Percentiles rank a stretch among this genome's conserved stretches.
phyloP scores from a whole-genome alignment of 64 coral and sea anemone genomes.

The Anthopleura sola region DNA sequence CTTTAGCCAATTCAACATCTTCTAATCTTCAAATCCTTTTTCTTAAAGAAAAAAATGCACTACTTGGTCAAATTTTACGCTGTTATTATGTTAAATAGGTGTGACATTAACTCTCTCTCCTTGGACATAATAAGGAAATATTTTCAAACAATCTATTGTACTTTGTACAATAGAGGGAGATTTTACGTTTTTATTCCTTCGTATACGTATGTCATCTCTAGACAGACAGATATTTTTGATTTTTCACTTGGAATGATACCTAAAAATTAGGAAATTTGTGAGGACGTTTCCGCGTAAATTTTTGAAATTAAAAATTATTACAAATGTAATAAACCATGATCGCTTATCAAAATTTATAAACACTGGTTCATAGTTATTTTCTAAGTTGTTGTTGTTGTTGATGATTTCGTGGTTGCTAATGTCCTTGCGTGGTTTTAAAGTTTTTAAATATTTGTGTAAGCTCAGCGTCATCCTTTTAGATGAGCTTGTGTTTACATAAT shows the following conservation, averaged over 20 bases:
- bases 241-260: background rate
- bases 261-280: no score
- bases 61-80: background rate
- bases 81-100: background rate
- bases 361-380: no score
- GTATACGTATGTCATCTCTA: background rate
- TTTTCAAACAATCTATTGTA: background rate
- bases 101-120: background rate
- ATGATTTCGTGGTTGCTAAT: constrained; percentile 1
- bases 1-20: background rate
- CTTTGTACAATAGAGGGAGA: background rate
- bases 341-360: no score
- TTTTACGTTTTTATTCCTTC: background rate
- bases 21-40: constrained; percentile 2
- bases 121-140: background rate
- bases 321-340: background rate
- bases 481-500: background rate
- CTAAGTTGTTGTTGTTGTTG: background rate
- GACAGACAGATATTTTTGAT: background rate
- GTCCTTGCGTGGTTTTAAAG: background rate
- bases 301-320: background rate
- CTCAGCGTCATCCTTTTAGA: background rate
- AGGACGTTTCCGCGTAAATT: no score
- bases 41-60: background rate
- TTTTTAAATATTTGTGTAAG: background rate